phyloP scores from a whole-genome alignment of 2,888 invertebrate species.

The Mimas tiliae region DNA sequence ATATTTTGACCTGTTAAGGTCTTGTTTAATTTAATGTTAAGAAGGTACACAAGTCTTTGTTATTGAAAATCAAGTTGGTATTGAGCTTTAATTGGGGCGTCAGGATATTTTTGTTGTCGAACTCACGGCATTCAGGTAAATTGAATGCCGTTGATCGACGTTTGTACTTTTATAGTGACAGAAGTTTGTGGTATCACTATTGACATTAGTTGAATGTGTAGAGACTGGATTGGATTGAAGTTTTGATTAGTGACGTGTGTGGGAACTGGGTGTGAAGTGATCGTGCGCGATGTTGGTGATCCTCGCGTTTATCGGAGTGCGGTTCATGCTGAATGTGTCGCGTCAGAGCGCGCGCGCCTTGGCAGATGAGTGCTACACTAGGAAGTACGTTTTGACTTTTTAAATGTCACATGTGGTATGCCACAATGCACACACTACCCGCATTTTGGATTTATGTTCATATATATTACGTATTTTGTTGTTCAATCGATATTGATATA shows the following conservation, averaged over 20 bases:
- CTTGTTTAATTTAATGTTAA: not conserved
- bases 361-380: conserved; percentile 80
- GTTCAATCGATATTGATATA: too few species aligned
- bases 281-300: conserved; percentile 75
- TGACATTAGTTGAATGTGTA: not conserved
- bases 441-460: not conserved
- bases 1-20: not conserved
- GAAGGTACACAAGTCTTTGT: not conserved
- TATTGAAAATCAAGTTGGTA: not conserved
- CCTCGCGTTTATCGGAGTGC: conserved; percentile 75
- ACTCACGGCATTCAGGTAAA: too few species aligned
- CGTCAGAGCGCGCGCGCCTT: conserved; percentile 74
- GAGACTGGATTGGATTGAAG: conserved; percentile 37
- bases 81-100: not conserved
- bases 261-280: conserved; percentile 44
- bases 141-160: too few species aligned
- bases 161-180: not conserved
- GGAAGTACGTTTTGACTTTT: conserved; percentile 64
- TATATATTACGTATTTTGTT: too few species aligned
- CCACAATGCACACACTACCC: conserved; percentile 16
- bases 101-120: not conserved
- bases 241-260: conserved; percentile 43
- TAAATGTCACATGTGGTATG: conserved; percentile 50
- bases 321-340: conserved; percentile 78
- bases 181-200: not conserved